Base-by-base conservation (phyloP, 1,140 invertebrate species). In the Panagrolaimus sp. region DNA sequence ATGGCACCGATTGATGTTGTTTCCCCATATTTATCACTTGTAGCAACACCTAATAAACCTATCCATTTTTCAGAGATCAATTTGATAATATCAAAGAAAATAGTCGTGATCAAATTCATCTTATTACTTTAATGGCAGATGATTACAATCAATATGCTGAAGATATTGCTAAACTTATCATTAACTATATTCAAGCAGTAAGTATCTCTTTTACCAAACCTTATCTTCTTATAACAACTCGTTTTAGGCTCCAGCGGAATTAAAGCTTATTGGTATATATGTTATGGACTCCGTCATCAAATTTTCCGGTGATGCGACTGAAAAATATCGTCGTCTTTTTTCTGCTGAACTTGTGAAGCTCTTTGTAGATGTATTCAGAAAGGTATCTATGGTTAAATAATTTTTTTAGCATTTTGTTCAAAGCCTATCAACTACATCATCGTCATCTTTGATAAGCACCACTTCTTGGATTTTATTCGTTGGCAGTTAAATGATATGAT, bases 251-350 rank as follows among this genome's bases (percentile, higher is more conserved):
- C 51, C 51, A 14, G 9, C 13, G 11, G 27, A 57, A 20, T 25
- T 25, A 27, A 57, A 57, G n/a, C 11, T 57, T 27, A 57, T 57
- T 8, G 51, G 51, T 27, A 57, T 57, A 25, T 57, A 57, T 16
- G 51, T 57, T 9, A 57, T 57, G 51, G 51, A 57, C n/a, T 25
- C 20, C 11, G 20, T 57, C n/a, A 20, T 57, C 51, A 57, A 57
- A 8, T 57, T 25, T 8, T 27, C 51, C 20, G 27, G 51, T 27
- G 27, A 57, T 16, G 11, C 51, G 1, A 16, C n/a, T 11, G 51
- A 57, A 4, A 57, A 57, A 27, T 57, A 57, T 23, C 51, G 51
- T 25, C 51, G 27, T 11, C 51, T 57, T 11, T 57, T 57, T 27
- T 14, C 14, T 9, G 20, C 9, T 20, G 51, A 57, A 57, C n/a